Evolutionary conservation across 2,888 invertebrate genomes (phyloP), one percentile per base, ranked within the genome.

Genomic region (Venusia cambrica): DNA sequence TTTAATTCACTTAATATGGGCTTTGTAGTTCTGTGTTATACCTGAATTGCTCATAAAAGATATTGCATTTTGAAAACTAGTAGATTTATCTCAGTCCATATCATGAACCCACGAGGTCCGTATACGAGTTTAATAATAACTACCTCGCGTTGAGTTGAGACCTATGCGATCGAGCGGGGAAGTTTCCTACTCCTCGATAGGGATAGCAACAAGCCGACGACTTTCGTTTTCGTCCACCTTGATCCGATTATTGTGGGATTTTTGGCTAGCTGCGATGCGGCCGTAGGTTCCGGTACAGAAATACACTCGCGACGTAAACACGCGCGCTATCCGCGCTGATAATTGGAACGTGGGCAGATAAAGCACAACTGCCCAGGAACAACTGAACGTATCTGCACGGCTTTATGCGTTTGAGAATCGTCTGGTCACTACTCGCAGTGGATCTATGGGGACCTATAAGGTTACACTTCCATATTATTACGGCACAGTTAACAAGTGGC

Each of bases 271-370:
- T 64, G 67, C 73, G 66, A 25, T 29, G 65, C 66, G 65, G 70
- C 54, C 58, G 54, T 57, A 65, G 68, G 78, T 81, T 83, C 81
- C 81, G 81, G 80, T 71, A 71, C 79, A 52, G 70, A 80, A 81
- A 83, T 80, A 83, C 67, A 40, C 65, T 57, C 57, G 61, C 78
- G 70, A 69, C 75, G 76, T 76, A 76, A 77, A 78, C 78, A 78
- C 53, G 56, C 48, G 45, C 43, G 28, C 47, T 18, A 33, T 35
- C 37, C 31, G 35, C 31, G 35, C 6, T 17, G 27, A 28, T 38
- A 27, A 40, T 47, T 44, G 51, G 36, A 38, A 46, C 45, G 42
- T 22, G 33, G 45, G 38, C 38, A 29, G 29, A 20, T 33, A 33
- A 13, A 20, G 10, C 10, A 10, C 20, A 11, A 10, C 11, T 10